Conservation (phyloP, 1,140 invertebrate genomes). For the Zaprionus davidi region DNA sequence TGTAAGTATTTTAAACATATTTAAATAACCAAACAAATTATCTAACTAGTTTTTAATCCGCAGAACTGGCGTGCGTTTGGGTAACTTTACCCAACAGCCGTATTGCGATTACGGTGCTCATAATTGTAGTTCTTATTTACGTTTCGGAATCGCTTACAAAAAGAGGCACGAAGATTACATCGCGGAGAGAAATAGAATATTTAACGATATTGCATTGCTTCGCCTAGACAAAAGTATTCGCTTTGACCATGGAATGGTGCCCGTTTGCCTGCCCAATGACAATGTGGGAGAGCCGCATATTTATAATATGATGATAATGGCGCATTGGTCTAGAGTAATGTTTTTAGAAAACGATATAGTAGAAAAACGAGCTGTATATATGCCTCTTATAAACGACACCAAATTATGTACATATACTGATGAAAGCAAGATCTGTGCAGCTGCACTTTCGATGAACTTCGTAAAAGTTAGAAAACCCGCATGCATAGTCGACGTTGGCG, state of each 20-base stretch:
- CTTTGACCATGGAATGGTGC: neutral
- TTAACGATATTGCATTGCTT: neutral
- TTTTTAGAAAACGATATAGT: no score
- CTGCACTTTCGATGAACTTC: accelerated
- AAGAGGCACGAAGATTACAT: neutral
- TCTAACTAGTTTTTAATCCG: neutral
- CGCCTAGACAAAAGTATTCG: neutral
- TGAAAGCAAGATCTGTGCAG: neutral
- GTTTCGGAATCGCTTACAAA: neutral
- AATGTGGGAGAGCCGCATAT: neutral
- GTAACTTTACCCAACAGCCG: neutral
- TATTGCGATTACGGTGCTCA: neutral
- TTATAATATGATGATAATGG: no score
- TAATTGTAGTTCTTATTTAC: neutral
- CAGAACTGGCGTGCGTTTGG: neutral
- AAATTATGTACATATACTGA: neutral
- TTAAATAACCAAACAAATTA: neutral
- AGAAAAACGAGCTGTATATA: neutral
- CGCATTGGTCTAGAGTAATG: no score
- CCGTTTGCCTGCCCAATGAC: neutral
- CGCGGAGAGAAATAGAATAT: accelerated
- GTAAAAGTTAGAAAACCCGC: neutral
- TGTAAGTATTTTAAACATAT: neutral
- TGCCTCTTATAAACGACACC: neutral
- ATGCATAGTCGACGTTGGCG: neutral